Percentiles rank a stretch among this genome's conserved stretches.
These are phyloP conservation scores for Drosophila neonasuta DNA, from an alignment of 2,888 invertebrate species.

Conservation along the genomic window DNA sequence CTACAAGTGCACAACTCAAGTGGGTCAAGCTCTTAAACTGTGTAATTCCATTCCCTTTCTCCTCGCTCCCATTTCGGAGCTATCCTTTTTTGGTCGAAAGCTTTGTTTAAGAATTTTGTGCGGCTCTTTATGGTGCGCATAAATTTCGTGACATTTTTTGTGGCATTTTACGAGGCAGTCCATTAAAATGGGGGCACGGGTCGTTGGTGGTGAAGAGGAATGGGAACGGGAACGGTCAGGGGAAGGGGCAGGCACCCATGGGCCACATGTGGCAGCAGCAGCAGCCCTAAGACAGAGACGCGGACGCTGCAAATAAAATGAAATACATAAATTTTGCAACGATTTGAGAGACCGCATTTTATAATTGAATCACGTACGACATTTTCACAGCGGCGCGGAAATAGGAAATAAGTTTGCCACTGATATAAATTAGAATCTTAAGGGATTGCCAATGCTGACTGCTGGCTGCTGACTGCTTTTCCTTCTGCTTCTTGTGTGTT, in stretches of 20 bases:
- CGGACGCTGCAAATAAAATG: slow-evolving; percentile 72
- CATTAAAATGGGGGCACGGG: slow-evolving; percentile 59
- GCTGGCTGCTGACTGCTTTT: slow-evolving; percentile 6
- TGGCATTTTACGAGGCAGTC: slow-evolving; percentile 72
- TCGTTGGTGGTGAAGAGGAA: background rate
- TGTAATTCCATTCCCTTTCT: background rate
- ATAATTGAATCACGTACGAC: slow-evolving; percentile 82
- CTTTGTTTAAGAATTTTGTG: slow-evolving; percentile 56
- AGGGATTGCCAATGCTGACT: slow-evolving; percentile 63
- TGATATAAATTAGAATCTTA: slow-evolving; percentile 78
- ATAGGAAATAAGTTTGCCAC: slow-evolving; percentile 74
- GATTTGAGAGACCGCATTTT: slow-evolving; percentile 81
- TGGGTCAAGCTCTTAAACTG: slow-evolving; percentile 29
- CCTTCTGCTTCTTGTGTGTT: background rate
- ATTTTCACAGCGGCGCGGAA: slow-evolving; percentile 73
- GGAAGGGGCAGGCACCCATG: slow-evolving; percentile 20
- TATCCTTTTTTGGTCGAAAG: slow-evolving; percentile 46
- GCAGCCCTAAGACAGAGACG: slow-evolving; percentile 42
- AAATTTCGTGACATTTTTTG: slow-evolving; percentile 72
- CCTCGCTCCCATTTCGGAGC: slow-evolving; percentile 20
- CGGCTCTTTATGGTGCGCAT: slow-evolving; percentile 65
- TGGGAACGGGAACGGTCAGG: background rate
- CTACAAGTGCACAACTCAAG: slow-evolving; percentile 41
- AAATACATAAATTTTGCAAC: slow-evolving; percentile 81
- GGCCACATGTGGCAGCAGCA: slow-evolving; percentile 64